Evolutionary conservation across 2,113 vertebrate species (phyloP), one percentile per base, ranked within the genome.

Genomic region (Falcunculus frontatus): DNA sequence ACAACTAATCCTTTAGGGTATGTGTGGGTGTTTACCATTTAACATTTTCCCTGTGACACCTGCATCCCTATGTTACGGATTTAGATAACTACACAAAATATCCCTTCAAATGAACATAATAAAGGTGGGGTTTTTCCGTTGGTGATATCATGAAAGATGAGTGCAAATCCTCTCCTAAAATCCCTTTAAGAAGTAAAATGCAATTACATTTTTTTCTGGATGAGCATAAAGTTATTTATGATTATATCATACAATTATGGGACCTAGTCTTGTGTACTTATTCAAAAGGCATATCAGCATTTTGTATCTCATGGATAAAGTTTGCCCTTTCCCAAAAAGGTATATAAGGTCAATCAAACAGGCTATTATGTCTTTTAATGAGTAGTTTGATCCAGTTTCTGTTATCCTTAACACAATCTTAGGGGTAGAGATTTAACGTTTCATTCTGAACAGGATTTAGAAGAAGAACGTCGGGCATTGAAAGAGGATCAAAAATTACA

Each of bases 401-500:
- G 3, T 93, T 94, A 29, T 96, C 98, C 98, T 99, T 98, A 98
- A 98, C 97, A 77, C 26, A 89, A 13, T 70, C 10, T 44, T 87
- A 77, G 64, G 37, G 62, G 65, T 60, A 98, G 98, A 97, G 97
- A 97, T 72, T 84, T 96, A 41, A 97, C 94, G 77, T 86, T 97
- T 59, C 82, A 94, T 84, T 93, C 97, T 50, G 97, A 98, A 69
- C 87, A 87, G 77, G 98, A 98, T 93, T 97, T 98, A 83, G 94
- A 98, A 83, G 97, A 98, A 87, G 98, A 99, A 55, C 98, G 97
- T 62, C 96, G 84, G 29, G 76, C 97, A 13, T 78, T 99, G 97
- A 92, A 98, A 60, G 98, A 99, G 82, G 97, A 99, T 95, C 99
- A 99, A 96, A 99, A 98, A 97, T 42, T 97, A 25, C 97, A 97